These are phyloP conservation scores for Tridacna gigas DNA, from an alignment of 2,888 invertebrate genomes.

Conservation along the genomic window DNA sequence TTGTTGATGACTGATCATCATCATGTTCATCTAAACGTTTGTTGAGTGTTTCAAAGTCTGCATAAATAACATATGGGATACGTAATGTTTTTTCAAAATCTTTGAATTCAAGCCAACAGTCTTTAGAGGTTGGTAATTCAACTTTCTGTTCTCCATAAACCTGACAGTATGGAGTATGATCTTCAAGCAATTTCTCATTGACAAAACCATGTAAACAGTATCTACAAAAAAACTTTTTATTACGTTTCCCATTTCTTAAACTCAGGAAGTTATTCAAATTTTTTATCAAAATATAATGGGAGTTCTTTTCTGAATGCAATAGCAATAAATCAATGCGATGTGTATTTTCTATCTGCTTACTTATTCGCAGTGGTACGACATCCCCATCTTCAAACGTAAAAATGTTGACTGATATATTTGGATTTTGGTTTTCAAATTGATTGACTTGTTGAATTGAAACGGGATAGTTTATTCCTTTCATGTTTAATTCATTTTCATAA, in stretches of 20 bases:
- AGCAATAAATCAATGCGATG: slow-evolving; percentile 30
- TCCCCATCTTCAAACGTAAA: slow-evolving; percentile 34
- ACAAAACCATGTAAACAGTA: slow-evolving; percentile 47
- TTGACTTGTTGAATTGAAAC: slow-evolving; percentile 37
- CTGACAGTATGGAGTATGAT: slow-evolving; percentile 48
- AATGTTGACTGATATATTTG: slow-evolving; percentile 44
- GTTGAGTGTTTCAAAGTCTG: slow-evolving; percentile 55
- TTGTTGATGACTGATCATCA: slow-evolving; percentile 4
- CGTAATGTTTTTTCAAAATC: slow-evolving; percentile 48
- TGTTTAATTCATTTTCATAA: slow-evolving; percentile 42
- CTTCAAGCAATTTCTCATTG: slow-evolving; percentile 29
- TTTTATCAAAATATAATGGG: slow-evolving; percentile 42
- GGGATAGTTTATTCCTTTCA: slow-evolving; percentile 35
- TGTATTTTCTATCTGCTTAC: not conserved
- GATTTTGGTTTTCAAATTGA: slow-evolving; percentile 51
- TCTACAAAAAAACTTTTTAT: slow-evolving; percentile 30
- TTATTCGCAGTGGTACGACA: slow-evolving; percentile 18
- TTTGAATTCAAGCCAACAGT: slow-evolving; percentile 45
- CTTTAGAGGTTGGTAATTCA: slow-evolving; percentile 39
- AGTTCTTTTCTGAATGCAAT: slow-evolving; percentile 33
- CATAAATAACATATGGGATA: slow-evolving; percentile 54
- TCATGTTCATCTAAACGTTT: slow-evolving; percentile 28
- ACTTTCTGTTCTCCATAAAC: slow-evolving; percentile 46
- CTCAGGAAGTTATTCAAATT: slow-evolving; percentile 39
- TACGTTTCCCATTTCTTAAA: slow-evolving; percentile 7